Evolutionary conservation across 2,113 vertebrate species (phyloP).

Genomic region (Heterotilapia buettikoferi): DNA sequence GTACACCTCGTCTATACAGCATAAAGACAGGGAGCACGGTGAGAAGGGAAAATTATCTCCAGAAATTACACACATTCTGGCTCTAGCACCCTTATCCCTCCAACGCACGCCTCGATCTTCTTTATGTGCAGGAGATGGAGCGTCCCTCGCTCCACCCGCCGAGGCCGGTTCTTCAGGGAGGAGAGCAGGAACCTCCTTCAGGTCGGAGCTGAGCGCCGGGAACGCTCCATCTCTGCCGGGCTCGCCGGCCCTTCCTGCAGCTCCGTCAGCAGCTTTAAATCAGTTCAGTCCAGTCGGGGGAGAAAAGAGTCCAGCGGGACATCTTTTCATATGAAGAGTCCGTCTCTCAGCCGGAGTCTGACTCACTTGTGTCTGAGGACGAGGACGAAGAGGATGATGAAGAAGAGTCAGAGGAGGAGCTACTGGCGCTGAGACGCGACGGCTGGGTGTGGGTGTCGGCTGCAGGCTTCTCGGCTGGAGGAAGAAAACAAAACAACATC

Average conservation of each 20-base stretch:
- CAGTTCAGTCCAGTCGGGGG: conserved; percentile 6
- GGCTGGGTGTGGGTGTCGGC: conserved; percentile 75
- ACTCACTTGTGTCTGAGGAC: conserved; percentile 90
- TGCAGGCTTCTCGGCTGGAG: conserved; percentile 79
- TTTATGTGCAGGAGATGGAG: conserved; percentile 20
- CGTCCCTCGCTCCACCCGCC: neutral
- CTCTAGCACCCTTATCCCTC: conserved; percentile 58
- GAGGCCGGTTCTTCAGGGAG: neutral
- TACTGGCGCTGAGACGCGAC: conserved; percentile 87
- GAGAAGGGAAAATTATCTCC: conserved; percentile 63
- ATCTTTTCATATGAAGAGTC: neutral
- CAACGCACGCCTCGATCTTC: conserved; percentile 8
- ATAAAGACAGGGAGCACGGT: conserved; percentile 37
- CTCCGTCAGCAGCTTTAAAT: conserved; percentile 16
- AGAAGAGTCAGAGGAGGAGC: conserved; percentile 84
- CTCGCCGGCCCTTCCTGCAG: conserved; percentile 5
- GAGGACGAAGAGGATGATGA: conserved; percentile 83
- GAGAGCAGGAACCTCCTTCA: neutral
- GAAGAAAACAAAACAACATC: neutral
- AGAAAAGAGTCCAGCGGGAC: neutral
- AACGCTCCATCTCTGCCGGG: conserved; percentile 2
- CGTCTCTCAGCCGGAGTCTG: conserved; percentile 80
- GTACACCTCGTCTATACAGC: conserved; percentile 68
- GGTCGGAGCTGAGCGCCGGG: neutral
- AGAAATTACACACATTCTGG: conserved; percentile 54